Base-by-base conservation (phyloP, 2,113 vertebrate species). In the Sceloporus tristichus region DNA sequence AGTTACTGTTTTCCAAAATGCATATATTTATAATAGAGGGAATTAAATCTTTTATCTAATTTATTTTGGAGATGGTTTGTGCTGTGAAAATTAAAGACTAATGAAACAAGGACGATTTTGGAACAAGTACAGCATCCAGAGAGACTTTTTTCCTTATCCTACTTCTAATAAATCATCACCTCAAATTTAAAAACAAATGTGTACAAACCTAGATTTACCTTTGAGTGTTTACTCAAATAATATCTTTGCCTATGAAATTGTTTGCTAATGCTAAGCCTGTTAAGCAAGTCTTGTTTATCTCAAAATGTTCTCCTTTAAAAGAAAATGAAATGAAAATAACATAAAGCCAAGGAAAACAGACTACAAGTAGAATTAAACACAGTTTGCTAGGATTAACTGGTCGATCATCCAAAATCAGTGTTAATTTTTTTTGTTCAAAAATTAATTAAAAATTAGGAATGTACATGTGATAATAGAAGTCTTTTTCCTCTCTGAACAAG, bases 261-360 rank as follows among this genome's bases (percentile, higher is more conserved):
- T 77, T 86, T 91, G 4, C 88, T 88, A 89, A 88, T 11, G 85
- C 34, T 86, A 92, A 91, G 14, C 29, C 19, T 77, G 59, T 91
- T 90, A 91, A 86, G 66, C 0, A 42, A 9, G n/a, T 0, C 53
- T 13, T 59, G 86, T 87, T 89, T 89, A 85, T 75, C 34, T 89
- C 53, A 73, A 87, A 29, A 73, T 81, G 0, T 2, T 6, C 34
- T 87, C n/a, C 70, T 92, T 89, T 70, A 82, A 34, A 92, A 80
- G 54, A 81, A 91, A 92, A 80, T 54, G 79, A 91, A 79, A 76
- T 1, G 1, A 65, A 78, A 5, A 19, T 56, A 79, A 54, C 0
- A 86, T 66, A 91, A 87, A 62, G 83, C 86, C n/a, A 40, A 82
- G 53, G 83, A 27, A 65, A 25, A 54, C 54, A 91, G 87, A 90